A percentile compares a stretch with the other conserved stretches of the same genome.
These are phyloP conservation scores for Parasteatoda lunata DNA, from an alignment of 2,888 invertebrate species.

Conservation along the genomic window DNA sequence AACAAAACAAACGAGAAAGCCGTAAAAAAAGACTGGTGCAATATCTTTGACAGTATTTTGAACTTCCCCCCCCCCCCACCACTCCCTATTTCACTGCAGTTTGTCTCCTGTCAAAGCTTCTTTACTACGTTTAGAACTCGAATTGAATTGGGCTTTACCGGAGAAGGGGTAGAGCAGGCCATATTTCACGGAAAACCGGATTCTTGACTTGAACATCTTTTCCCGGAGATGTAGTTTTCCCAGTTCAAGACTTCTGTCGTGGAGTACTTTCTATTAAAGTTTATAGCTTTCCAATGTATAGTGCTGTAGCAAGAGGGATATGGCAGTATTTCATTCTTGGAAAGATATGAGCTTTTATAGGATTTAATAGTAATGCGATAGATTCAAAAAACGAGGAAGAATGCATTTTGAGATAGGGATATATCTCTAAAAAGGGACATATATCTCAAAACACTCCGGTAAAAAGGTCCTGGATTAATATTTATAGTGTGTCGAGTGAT, in stretches of 20 bases:
- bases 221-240: not conserved
- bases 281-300: not conserved
- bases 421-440: not conserved
- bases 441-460: not conserved
- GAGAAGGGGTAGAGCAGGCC: not conserved
- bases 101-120: constrained; percentile 21
- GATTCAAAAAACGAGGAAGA: not conserved
- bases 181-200: constrained; percentile 2
- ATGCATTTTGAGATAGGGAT: not conserved
- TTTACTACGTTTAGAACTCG: not conserved
- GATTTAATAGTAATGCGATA: not conserved
- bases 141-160: not conserved
- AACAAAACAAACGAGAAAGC: constrained; percentile 9
- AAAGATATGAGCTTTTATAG: constrained; percentile 3
- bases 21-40: constrained; percentile 15
- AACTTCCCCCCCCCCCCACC: not conserved
- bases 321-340: not conserved
- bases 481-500: not conserved
- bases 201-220: constrained; percentile 14
- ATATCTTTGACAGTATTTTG: constrained; percentile 20
- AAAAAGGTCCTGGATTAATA: not conserved
- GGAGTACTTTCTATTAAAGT: constrained; percentile 2
- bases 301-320: not conserved
- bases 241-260: not conserved
- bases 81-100: constrained; percentile 1